A percentile compares a stretch with the other conserved stretches of the same genome.
Evolutionary conservation across 2,113 vertebrate genomes (phyloP).

Genomic region (Andinoacara biseriatus): DNA sequence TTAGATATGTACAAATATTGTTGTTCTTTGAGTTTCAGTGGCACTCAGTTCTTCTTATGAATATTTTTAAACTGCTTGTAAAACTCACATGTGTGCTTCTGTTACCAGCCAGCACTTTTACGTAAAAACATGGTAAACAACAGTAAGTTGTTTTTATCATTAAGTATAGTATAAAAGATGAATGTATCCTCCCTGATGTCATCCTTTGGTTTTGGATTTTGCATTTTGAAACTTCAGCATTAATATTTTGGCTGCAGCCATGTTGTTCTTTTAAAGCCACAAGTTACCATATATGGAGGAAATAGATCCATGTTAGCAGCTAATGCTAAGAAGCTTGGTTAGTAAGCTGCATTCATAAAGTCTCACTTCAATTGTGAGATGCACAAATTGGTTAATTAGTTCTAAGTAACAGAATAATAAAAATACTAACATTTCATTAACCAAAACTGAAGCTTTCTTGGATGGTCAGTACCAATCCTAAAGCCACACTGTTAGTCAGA

Average conservation of each 20-base stretch:
- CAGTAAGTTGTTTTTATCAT: not conserved
- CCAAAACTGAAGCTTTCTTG: not conserved
- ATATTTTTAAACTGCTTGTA: not conserved
- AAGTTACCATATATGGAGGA: not conserved
- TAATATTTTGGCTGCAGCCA: not conserved
- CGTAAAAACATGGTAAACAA: not conserved
- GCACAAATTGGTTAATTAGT: not conserved
- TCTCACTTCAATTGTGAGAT: not conserved
- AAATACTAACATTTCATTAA: not conserved
- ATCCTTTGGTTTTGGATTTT: not conserved
- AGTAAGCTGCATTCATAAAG: not conserved
- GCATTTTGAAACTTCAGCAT: not conserved
- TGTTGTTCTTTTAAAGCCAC: not conserved
- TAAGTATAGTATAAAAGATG: not conserved
- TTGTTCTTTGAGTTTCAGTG: not conserved
- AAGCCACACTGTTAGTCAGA: not conserved
- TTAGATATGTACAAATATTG: not conserved
- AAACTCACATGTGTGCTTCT: not conserved
- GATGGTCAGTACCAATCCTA: not conserved
- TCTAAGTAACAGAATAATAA: not conserved
- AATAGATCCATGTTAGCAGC: not conserved
- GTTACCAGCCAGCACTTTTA: not conserved
- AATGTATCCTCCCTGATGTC: not conserved
- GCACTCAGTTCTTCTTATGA: not conserved
- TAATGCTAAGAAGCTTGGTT: not conserved